Percentiles rank a stretch among this genome's conserved stretches.
phyloP scores from a whole-genome alignment of 2,888 invertebrate genomes.

The Helleia helle region DNA sequence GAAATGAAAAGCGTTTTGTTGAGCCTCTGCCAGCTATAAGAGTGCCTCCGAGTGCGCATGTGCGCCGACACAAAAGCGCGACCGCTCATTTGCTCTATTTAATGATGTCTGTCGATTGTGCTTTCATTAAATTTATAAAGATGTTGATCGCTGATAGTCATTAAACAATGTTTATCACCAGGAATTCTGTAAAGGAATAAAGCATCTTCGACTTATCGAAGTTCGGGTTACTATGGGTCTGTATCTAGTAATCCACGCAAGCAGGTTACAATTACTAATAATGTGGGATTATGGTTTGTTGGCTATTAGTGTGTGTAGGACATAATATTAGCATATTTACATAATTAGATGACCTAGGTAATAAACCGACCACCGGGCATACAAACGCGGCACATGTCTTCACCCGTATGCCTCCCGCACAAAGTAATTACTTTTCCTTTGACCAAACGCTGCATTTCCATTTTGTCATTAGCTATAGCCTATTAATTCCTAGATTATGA shows the following conservation, averaged over 20 bases:
- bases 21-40: constrained; percentile 38
- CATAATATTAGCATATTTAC: constrained; percentile 2
- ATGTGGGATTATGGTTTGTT: too few relatives aligned
- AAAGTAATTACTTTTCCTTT: constrained; percentile 47
- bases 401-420: constrained; percentile 58
- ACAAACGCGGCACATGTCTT: constrained; percentile 38
- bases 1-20: constrained; percentile 71
- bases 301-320: too few relatives aligned
- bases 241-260: too few relatives aligned
- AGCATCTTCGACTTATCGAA: too few relatives aligned
- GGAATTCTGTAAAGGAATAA: too few relatives aligned
- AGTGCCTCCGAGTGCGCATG: constrained; percentile 45
- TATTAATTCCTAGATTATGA: constrained; percentile 70
- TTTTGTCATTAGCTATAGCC: constrained; percentile 66
- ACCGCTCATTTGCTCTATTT: constrained; percentile 51
- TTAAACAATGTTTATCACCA: neutral
- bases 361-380: constrained; percentile 14
- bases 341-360: constrained; percentile 6
- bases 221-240: too few relatives aligned
- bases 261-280: too few relatives aligned
- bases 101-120: constrained; percentile 37
- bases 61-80: constrained; percentile 50
- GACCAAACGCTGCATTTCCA: constrained; percentile 62
- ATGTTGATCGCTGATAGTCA: neutral
- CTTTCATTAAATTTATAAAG: constrained; percentile 7